Percentiles rank a stretch among this genome's conserved stretches.
Conservation (phyloP, 1,140 invertebrate species). For the Belonocnema kinseyi region DNA sequence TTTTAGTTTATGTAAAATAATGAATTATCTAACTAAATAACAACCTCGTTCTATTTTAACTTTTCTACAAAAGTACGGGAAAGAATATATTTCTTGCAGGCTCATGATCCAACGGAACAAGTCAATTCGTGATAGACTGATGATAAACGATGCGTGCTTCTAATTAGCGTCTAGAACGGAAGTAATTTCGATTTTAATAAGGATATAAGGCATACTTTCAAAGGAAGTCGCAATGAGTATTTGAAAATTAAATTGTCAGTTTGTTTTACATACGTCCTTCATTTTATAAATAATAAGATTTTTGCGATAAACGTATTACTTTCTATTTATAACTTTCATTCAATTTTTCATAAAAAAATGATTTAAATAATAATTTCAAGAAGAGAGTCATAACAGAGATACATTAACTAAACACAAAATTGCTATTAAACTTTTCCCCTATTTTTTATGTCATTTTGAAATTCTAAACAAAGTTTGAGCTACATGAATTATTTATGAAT, state of each 20-base stretch:
- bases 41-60: neutral
- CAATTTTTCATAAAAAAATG: too few species aligned
- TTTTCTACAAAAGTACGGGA: conserved; percentile 10
- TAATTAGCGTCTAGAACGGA: conserved; percentile 44
- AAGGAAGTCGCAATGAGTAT: conserved; percentile 1
- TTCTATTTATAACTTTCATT: too few species aligned
- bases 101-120: conserved; percentile 48
- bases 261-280: neutral
- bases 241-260: neutral
- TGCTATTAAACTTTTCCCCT: too few species aligned
- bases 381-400: too few species aligned
- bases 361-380: too few species aligned
- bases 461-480: too few species aligned
- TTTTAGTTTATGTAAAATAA: too few species aligned
- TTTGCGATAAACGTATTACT: too few species aligned
- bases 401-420: too few species aligned
- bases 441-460: too few species aligned
- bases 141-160: conserved; percentile 41
- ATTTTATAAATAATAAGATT: neutral
- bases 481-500: too few species aligned
- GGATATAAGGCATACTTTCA: neutral
- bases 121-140: conserved; percentile 43
- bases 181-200: conserved; percentile 18
- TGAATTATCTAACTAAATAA: too few species aligned
- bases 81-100: conserved; percentile 43